Evolutionary conservation across 2,113 vertebrate species (phyloP), one percentile per base, ranked within the genome.

Genomic region (Nothobranchius kuhntae): DNA sequence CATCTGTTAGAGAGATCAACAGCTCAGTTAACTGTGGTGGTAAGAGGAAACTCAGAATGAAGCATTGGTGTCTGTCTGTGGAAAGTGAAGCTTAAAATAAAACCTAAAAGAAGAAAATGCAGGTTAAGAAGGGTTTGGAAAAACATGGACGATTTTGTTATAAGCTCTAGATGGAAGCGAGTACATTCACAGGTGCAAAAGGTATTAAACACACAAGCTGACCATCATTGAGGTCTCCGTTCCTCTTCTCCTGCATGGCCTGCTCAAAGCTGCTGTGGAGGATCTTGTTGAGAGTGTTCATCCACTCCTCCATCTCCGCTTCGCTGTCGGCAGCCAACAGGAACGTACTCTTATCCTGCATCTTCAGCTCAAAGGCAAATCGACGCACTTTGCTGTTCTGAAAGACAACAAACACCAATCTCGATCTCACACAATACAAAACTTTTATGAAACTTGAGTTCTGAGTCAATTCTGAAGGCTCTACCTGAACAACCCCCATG

Each of bases 291-390:
- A 99, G 91, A 2, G 92, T 94, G 61, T 89, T 77, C 80, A 97
- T 95, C 98, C 98, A 99, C 67, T 99, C 98, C 17, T 99, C 98
- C 96, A 99, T 98, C 89, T 99, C 98, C 0, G 81, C 81, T 48
- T 99, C 98, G 4, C 95, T 94, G 76, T 99, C 98, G 6, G 97
- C 96, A 13, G 98, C 97, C 87, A 99, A 82, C 65, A 98, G 93
- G 80, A 96, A 99, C 36, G 95, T 97, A 83, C 96, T 98, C 86
- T 98, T 98, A 76, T 99, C 97, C 84, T 99, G 98, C 98, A 99
- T 99, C 92, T 98, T 99, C 68, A 99, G 93, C 90, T 99, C 98
- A 73, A 99, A 99, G 6, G 95, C 96, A 70, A 96, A 98, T 13
- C 97, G 96, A 14, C 96, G 92, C 78, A 99, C 95, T 91, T 96